Base-by-base conservation (phyloP, 2,888 invertebrate species). In the Isoperla grammatica region DNA sequence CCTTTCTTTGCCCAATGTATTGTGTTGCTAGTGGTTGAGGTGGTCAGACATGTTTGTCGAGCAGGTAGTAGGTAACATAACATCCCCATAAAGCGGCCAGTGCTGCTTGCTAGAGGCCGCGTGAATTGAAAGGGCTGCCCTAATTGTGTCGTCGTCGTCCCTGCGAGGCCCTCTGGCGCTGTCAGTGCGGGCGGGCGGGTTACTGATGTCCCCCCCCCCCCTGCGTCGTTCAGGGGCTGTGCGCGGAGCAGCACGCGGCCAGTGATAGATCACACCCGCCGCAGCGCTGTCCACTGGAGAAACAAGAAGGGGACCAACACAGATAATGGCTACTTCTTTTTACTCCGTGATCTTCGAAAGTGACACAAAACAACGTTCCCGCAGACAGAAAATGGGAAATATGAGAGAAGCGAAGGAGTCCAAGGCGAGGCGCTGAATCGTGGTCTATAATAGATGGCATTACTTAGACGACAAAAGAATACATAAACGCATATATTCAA, bases 221-320 rank as follows among this genome's bases (percentile, higher is more conserved):
- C 11, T 20, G 53, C 20, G 39, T 39, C 40, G 17, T 9, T 37
- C 15, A 19, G 35, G 39, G 19, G 15, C 39, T 35, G 50, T 37
- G 50, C 35, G 13, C 13, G 50, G 50, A 37, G 37, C 50, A 29
- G n/a, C 50, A n/a, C 29, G 29, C 5, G 29, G 19, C 12, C 19
- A 20, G 53, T 53, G 53, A 53, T 53, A 39, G 53, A 53, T 53
- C 53, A 53, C 53, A 15, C 15, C 39, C 37, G 17, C 22, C 19
- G 53, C 15, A 39, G 50, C 29, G n/a, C n/a, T n/a, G n/a, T n/a
- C n/a, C n/a, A n/a, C n/a, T 42, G 43, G 9, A n/a, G 22, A 23
- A 48, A 48, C n/a, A 50, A 50, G 35, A 50, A 8, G 37, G 23
- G 29, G 49, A n/a, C n/a, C n/a, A 50, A 4, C 13, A 29, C 3